Percentiles rank a stretch among this genome's conserved stretches.
Conservation (phyloP, 2,113 vertebrate species). For the Microcebus tavaratra region DNA sequence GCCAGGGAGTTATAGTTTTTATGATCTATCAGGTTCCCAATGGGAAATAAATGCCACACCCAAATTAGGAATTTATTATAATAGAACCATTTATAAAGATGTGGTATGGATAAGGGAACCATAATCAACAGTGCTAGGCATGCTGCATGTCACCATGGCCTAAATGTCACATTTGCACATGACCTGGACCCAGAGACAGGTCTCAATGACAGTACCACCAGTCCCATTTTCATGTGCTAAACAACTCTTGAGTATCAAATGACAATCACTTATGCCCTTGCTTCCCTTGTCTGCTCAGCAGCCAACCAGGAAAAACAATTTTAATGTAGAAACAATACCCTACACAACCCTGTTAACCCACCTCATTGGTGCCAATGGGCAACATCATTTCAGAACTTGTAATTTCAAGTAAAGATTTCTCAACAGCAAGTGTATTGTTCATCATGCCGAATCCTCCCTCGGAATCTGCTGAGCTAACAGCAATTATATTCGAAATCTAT, state of each 20-base stretch:
- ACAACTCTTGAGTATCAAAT: not conserved
- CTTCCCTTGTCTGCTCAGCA: not conserved
- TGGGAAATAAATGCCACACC: not conserved
- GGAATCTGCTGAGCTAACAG: not conserved
- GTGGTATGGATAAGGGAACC: not conserved
- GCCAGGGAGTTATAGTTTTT: not conserved
- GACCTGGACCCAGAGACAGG: not conserved
- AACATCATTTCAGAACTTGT: not conserved
- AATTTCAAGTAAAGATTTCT: not conserved
- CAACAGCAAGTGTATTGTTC: not conserved
- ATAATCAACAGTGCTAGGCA: not conserved
- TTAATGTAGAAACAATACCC: not conserved
- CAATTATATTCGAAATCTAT: not conserved
- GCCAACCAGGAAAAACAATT: not conserved
- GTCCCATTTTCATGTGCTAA: too few relatives aligned
- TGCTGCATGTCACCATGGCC: too few relatives aligned
- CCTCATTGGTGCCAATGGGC: not conserved
- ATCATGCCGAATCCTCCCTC: not conserved
- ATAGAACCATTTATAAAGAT: not conserved
- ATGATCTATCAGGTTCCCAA: not conserved
- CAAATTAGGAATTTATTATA: not conserved
- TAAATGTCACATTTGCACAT: not conserved
- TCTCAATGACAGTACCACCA: not conserved
- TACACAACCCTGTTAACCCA: rapidly evolving
- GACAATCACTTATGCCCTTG: not conserved